Conservation (phyloP, 2,888 invertebrate genomes). For the Dexiosoma caninum region DNA sequence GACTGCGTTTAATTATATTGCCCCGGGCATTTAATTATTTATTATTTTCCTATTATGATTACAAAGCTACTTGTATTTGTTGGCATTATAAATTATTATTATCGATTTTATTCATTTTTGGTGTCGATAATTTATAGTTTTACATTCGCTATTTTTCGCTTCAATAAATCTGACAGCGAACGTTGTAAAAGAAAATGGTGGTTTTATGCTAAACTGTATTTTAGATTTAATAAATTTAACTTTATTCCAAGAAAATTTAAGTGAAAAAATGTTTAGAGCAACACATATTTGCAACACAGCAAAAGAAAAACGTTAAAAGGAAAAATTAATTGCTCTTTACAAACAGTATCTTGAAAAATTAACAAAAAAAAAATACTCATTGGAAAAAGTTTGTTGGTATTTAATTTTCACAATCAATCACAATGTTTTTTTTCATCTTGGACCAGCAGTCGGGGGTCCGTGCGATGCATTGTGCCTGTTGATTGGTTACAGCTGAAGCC, state of each 20-base stretch:
- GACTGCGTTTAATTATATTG: conserved; percentile 41
- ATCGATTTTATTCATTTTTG: conserved; percentile 48
- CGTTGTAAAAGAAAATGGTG: background rate
- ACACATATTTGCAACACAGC: too few relatives aligned
- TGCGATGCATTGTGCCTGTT: too few relatives aligned
- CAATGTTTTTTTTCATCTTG: too few relatives aligned
- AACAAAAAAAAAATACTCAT: too few relatives aligned
- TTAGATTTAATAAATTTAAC: background rate
- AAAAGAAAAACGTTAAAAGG: background rate
- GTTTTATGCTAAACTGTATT: background rate
- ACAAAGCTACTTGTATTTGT: conserved; percentile 60
- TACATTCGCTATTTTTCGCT: background rate
- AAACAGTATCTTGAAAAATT: too few relatives aligned
- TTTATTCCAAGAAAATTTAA: background rate
- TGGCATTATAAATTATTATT: conserved; percentile 58
- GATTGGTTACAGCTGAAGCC: too few relatives aligned
- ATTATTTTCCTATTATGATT: conserved; percentile 38
- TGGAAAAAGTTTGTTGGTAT: too few relatives aligned
- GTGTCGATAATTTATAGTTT: conserved; percentile 55
- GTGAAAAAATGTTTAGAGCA: background rate
- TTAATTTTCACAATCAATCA: too few relatives aligned
- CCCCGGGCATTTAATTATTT: conserved; percentile 55
- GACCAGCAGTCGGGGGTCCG: too few relatives aligned
- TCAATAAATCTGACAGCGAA: background rate
- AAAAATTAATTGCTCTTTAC: background rate